A percentile compares a stretch with the other conserved stretches of the same genome.
Evolutionary conservation across 2,797 vertebrate genomes (phyloP).

Genomic region (Labroides dimidiatus): DNA sequence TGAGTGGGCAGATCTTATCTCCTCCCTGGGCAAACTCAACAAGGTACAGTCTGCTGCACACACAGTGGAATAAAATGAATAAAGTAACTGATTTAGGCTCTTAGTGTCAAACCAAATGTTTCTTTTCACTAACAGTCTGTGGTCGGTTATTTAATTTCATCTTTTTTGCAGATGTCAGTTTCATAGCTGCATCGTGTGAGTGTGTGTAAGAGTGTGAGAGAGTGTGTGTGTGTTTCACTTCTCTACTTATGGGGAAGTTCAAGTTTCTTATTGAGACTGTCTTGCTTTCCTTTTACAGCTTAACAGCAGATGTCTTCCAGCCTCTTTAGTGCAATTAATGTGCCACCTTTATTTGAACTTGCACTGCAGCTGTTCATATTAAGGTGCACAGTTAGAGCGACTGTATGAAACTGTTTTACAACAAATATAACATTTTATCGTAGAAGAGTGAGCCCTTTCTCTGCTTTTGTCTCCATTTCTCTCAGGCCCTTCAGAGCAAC

Average conservation of each 20-base stretch:
- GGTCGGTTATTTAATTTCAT: neutral
- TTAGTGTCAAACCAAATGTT: neutral
- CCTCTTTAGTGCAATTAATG: constrained; percentile 23
- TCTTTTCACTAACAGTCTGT: neutral
- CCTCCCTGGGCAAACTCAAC: constrained; percentile 97
- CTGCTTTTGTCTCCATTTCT: neutral
- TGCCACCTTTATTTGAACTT: constrained; percentile 5
- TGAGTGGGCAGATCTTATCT: constrained; percentile 99
- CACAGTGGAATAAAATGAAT: neutral
- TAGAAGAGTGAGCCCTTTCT: neutral
- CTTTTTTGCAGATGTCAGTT: neutral
- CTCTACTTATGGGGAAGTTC: constrained; percentile 25
- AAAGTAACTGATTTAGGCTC: neutral
- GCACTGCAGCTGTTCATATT: constrained; percentile 51
- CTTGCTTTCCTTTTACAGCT: neutral
- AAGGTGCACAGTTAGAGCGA: constrained; percentile 26
- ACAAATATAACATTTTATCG: neutral
- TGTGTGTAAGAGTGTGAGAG: too few species aligned
- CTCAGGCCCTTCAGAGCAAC: constrained; percentile 96
- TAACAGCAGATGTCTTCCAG: constrained; percentile 6
- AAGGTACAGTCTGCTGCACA: constrained; percentile 85
- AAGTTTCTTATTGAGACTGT: constrained; percentile 12
- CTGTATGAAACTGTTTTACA: neutral
- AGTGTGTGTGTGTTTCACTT: constrained; percentile 37
- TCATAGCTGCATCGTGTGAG: constrained; percentile 2